These are phyloP conservation scores for Cynocephalus volans DNA, from an alignment of 2,113 vertebrate genomes.

Conservation along the genomic window DNA sequence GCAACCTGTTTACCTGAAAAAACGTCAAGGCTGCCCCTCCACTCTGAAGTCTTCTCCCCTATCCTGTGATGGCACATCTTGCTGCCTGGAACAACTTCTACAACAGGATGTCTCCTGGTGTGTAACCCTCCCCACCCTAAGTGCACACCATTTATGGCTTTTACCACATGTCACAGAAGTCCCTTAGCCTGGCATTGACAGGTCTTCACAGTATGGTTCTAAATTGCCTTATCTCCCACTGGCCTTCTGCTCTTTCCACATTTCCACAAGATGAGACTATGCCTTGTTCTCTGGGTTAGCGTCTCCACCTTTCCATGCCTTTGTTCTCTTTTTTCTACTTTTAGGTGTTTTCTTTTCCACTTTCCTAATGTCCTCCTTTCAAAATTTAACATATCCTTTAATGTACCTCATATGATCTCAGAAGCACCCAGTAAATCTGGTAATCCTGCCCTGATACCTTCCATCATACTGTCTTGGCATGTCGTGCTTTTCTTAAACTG, in stretches of 20 bases:
- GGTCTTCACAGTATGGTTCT: background rate
- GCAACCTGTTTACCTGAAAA: background rate
- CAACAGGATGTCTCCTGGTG: background rate
- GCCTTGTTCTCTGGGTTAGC: background rate
- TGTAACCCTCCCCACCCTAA: background rate
- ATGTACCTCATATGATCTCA: background rate
- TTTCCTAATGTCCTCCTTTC: background rate
- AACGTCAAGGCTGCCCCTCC: background rate
- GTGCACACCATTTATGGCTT: background rate
- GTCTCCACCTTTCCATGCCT: background rate
- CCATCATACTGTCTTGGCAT: background rate
- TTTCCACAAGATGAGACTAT: background rate
- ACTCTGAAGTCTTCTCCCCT: background rate
- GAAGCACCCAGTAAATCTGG: background rate
- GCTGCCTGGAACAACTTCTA: background rate
- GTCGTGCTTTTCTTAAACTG: background rate
- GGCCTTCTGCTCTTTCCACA: background rate
- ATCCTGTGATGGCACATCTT: background rate
- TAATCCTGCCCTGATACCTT: background rate
- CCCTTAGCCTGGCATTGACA: background rate
- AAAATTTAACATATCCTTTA: background rate
- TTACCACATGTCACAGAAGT: background rate
- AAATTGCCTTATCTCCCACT: background rate
- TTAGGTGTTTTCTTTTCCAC: background rate
- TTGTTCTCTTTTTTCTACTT: background rate